A percentile compares a stretch with the other conserved stretches of the same genome.
These are phyloP conservation scores for Colistium nudipinnis DNA, from an alignment of 2,113 vertebrate species.

Conservation along the genomic window DNA sequence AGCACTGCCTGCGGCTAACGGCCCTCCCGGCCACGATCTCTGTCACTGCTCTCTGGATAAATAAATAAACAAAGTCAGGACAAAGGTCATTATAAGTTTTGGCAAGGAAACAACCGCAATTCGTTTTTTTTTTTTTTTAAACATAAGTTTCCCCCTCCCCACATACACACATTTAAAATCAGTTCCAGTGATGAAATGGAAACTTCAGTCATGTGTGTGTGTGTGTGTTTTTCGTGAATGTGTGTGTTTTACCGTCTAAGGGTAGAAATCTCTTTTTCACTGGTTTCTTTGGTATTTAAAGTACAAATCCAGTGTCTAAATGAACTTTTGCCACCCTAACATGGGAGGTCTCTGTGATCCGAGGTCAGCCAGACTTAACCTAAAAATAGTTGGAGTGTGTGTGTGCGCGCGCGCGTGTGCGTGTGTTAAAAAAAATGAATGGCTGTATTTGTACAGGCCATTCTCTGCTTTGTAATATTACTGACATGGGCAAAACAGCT, in stretches of 20 bases:
- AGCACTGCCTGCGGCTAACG: slow-evolving; percentile 75
- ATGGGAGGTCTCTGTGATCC: slow-evolving; percentile 4
- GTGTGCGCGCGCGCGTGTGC: no score
- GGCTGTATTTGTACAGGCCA: background rate
- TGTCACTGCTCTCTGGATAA: slow-evolving; percentile 76
- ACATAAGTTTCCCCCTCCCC: slow-evolving; percentile 36
- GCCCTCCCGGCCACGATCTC: slow-evolving; percentile 74
- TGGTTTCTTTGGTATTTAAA: slow-evolving; percentile 22
- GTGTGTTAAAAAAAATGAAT: no score
- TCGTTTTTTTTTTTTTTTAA: slow-evolving; percentile 27
- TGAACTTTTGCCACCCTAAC: slow-evolving; percentile 5
- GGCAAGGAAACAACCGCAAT: slow-evolving; percentile 55
- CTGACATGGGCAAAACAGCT: slow-evolving; percentile 1
- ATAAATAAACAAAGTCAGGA: slow-evolving; percentile 80
- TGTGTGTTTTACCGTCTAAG: slow-evolving; percentile 41
- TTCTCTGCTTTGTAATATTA: slow-evolving; percentile 5
- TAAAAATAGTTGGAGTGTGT: background rate
- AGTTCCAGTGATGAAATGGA: slow-evolving; percentile 57
- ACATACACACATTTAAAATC: slow-evolving; percentile 26
- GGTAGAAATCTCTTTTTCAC: slow-evolving; percentile 1
- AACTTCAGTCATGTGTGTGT: slow-evolving; percentile 44
- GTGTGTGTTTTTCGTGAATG: slow-evolving; percentile 20
- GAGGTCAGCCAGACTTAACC: background rate
- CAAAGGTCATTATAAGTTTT: slow-evolving; percentile 80
- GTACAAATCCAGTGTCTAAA: slow-evolving; percentile 18